phyloP scores from a whole-genome alignment of 92 coral and sea anemone species.

The Zoanthus sansibaricus region DNA sequence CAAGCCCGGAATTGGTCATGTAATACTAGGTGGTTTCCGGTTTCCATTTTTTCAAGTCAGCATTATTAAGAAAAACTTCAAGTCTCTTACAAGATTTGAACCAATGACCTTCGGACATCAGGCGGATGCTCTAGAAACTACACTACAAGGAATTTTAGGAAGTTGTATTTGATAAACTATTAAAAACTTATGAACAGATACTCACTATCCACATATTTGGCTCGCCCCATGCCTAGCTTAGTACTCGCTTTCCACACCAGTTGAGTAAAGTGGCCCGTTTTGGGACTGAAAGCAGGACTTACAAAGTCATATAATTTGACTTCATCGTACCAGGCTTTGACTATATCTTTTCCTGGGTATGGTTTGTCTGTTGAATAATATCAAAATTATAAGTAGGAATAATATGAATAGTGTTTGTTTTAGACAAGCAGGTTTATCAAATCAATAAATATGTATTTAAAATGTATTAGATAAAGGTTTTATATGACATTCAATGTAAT shows the following conservation, averaged over 20 bases:
- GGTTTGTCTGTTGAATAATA: background rate
- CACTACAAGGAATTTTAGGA: no score
- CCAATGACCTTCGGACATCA: no score
- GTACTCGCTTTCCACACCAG: conserved; percentile 58
- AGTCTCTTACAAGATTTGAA: no score
- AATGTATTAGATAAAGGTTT: no score
- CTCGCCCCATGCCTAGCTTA: conserved; percentile 56
- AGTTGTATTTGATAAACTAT: background rate
- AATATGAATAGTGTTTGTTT: no score
- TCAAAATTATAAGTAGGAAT: background rate
- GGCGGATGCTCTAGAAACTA: no score
- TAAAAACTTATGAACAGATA: background rate
- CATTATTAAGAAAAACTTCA: no score
- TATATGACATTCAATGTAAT: no score
- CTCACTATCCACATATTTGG: conserved; percentile 22
- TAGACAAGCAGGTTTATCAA: background rate
- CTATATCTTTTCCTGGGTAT: conserved; percentile 10
- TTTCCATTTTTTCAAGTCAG: no score
- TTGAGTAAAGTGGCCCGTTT: conserved; percentile 67
- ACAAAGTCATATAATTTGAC: conserved; percentile 41
- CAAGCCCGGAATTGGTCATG: no score
- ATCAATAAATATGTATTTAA: background rate
- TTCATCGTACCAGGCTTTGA: conserved; percentile 55
- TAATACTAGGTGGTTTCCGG: no score
- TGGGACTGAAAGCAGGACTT: conserved; percentile 30